Evolutionary conservation across 2,888 invertebrate species (phyloP).

Genomic region (Microplitis manilae): DNA sequence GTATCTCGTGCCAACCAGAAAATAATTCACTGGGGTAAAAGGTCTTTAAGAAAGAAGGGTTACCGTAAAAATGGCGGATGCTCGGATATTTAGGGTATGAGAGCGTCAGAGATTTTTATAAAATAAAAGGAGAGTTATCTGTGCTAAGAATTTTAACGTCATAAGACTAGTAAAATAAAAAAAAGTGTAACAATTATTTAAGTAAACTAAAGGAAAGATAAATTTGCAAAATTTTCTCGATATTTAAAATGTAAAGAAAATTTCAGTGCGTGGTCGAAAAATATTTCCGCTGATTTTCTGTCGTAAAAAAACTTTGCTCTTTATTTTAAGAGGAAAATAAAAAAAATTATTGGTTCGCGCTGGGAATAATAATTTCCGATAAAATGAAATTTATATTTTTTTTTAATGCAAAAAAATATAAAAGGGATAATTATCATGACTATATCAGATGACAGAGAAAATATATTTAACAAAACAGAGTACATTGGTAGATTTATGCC

Average conservation of each 20-base stretch:
- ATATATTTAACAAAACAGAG: conserved; percentile 1
- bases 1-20: neutral
- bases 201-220: neutral
- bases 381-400: too few relatives aligned
- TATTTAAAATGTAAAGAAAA: neutral
- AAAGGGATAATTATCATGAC: neutral
- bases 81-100: neutral
- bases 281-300: neutral
- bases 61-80: neutral
- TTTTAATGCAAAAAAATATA: too few relatives aligned
- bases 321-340: too few relatives aligned
- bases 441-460: neutral
- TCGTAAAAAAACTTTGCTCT: neutral
- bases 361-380: too few relatives aligned
- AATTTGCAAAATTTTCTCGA: neutral
- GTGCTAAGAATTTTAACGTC: conserved; percentile 12
- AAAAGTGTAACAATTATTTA: neutral
- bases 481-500: neutral
- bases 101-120: neutral
- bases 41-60: neutral
- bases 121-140: neutral
- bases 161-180: neutral
- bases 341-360: too few relatives aligned
- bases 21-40: neutral
- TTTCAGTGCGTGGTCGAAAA: neutral